Evolutionary conservation across 1,140 invertebrate species (phyloP).

Genomic region (Drosophila ohnishii): DNA sequence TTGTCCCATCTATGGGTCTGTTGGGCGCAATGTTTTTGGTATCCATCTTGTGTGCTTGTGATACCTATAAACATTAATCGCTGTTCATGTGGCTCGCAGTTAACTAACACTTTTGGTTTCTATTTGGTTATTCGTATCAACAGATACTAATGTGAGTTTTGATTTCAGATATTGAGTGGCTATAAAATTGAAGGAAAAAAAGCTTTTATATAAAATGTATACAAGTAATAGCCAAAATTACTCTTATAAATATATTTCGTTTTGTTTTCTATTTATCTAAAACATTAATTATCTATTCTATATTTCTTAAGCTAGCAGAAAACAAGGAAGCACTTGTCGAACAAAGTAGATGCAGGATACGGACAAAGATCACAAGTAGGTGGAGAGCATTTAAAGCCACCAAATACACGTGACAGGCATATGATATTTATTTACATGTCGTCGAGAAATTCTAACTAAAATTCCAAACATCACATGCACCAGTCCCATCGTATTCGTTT

Average conservation of each 20-base stretch:
- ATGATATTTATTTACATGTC: background rate
- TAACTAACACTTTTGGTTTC: constrained; percentile 20
- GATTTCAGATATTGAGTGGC: constrained; percentile 58
- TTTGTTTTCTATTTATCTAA: constrained; percentile 7
- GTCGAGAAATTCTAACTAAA: background rate
- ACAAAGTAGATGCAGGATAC: too few species aligned
- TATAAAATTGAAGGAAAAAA: constrained; percentile 79
- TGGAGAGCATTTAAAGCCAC: background rate
- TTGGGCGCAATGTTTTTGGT: constrained; percentile 21
- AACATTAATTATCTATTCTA: constrained; percentile 15
- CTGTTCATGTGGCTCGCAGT: constrained; percentile 41
- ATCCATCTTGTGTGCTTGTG: constrained; percentile 31
- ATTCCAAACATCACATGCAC: background rate
- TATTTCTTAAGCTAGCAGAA: constrained; percentile 6
- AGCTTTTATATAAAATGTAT: constrained; percentile 56
- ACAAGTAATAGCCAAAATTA: constrained; percentile 29
- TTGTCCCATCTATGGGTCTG: constrained; percentile 26
- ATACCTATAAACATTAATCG: constrained; percentile 20
- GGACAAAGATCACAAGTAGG: background rate
- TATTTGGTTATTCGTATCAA: constrained; percentile 31
- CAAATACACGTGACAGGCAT: background rate
- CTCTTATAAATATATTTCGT: constrained; percentile 18
- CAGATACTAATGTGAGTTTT: constrained; percentile 36
- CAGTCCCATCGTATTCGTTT: constrained; percentile 3
- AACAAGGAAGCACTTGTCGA: background rate